phyloP scores from a whole-genome alignment of 2,888 invertebrate genomes.

The Drosophila atripex region DNA sequence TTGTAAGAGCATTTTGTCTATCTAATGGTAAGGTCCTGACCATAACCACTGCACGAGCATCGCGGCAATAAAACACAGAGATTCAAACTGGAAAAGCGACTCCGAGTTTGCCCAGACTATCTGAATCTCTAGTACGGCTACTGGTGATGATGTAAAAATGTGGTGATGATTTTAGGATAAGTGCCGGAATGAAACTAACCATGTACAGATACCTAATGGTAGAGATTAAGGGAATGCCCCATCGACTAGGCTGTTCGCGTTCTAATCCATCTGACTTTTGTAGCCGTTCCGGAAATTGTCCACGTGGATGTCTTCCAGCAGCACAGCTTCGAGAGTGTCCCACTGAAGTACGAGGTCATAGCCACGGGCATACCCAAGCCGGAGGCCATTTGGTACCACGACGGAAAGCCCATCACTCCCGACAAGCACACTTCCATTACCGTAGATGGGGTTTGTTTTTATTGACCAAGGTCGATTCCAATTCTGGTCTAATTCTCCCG shows the following conservation, averaged over 20 bases:
- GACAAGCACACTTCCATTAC: slow-evolving; percentile 87
- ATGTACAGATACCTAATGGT: slow-evolving; percentile 30
- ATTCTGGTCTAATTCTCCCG: neutral
- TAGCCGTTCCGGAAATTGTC: slow-evolving; percentile 89
- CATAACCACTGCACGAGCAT: slow-evolving; percentile 12
- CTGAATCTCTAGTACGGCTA: slow-evolving; percentile 3
- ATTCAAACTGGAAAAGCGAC: slow-evolving; percentile 16
- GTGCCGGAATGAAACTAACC: slow-evolving; percentile 35
- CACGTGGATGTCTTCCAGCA: slow-evolving; percentile 90
- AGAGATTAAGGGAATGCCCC: neutral
- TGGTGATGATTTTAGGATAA: slow-evolving; percentile 16
- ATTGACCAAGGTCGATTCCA: too few relatives aligned
- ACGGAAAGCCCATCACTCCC: slow-evolving; percentile 89
- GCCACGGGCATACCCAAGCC: slow-evolving; percentile 92
- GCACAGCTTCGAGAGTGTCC: slow-evolving; percentile 91
- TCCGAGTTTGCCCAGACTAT: slow-evolving; percentile 2
- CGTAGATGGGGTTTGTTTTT: slow-evolving; percentile 85
- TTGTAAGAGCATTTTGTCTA: slow-evolving; percentile 6
- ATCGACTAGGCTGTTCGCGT: neutral
- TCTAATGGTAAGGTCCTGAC: slow-evolving; percentile 8
- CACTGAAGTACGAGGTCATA: slow-evolving; percentile 90
- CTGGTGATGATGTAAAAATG: slow-evolving; percentile 28
- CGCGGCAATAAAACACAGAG: slow-evolving; percentile 4
- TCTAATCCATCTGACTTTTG: slow-evolving; percentile 29
- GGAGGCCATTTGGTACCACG: slow-evolving; percentile 90